Percentiles rank a stretch among this genome's conserved stretches.
Evolutionary conservation across 2,797 vertebrate genomes (phyloP).

Genomic region (Tenualosa thibaudeaui): DNA sequence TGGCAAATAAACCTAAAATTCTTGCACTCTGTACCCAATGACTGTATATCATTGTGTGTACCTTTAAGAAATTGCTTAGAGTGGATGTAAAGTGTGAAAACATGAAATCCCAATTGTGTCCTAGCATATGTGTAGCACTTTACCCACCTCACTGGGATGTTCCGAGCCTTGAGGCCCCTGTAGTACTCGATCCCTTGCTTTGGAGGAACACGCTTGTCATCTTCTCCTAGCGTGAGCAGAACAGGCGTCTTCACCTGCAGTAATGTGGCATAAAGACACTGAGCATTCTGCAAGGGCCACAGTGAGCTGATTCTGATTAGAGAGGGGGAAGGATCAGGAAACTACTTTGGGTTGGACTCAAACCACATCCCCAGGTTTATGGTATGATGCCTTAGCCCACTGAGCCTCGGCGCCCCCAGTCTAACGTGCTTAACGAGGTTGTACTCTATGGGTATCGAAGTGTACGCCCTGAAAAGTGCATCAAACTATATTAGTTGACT

Average conservation of each 20-base stretch:
- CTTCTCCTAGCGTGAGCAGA: slow-evolving; percentile 87
- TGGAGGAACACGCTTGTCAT: slow-evolving; percentile 89
- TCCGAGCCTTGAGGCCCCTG: slow-evolving; percentile 82
- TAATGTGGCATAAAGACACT: slow-evolving; percentile 5
- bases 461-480: background rate
- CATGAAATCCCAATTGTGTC: background rate
- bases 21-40: too few relatives aligned
- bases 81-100: too few relatives aligned
- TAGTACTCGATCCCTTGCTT: slow-evolving; percentile 94
- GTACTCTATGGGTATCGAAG: too few relatives aligned
- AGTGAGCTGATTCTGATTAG: background rate
- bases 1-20: too few relatives aligned
- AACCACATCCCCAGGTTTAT: too few relatives aligned
- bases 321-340: background rate
- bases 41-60: too few relatives aligned
- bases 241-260: slow-evolving; percentile 86
- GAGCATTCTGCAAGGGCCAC: background rate
- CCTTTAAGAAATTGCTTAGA: too few relatives aligned
- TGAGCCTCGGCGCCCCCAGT: too few relatives aligned
- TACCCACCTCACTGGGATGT: slow-evolving; percentile 84
- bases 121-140: background rate
- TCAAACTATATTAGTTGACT: background rate
- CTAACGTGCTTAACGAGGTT: too few relatives aligned
- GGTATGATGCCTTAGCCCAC: too few relatives aligned
- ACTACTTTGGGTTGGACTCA: too few relatives aligned